These are phyloP conservation scores for Acronicta leporina DNA, from an alignment of 2,888 invertebrate species.

Conservation along the genomic window DNA sequence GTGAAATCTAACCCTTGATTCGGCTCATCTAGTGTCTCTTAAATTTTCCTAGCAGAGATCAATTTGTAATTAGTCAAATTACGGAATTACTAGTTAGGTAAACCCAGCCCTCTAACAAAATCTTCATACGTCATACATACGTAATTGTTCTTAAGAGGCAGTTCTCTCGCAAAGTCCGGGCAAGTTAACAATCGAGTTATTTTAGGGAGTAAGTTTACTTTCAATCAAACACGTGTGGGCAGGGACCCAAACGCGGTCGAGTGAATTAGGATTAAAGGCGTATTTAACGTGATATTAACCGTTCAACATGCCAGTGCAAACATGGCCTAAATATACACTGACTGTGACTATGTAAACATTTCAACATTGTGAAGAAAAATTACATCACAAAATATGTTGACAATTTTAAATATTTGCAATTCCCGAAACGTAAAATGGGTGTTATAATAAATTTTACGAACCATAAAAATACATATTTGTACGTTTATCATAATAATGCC, in stretches of 20 bases:
- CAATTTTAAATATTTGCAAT: neutral
- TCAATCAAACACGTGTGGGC: slow-evolving; percentile 39
- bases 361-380: slow-evolving; percentile 18
- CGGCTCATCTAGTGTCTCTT: too few relatives aligned
- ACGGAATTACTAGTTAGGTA: too few relatives aligned
- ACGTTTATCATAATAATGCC: neutral
- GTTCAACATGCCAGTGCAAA: slow-evolving; percentile 24
- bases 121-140: neutral
- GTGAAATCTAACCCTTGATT: too few relatives aligned
- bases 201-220: slow-evolving; percentile 42
- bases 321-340: slow-evolving; percentile 35
- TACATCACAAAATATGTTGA: slow-evolving; percentile 3
- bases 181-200: slow-evolving; percentile 45
- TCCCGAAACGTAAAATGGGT: neutral
- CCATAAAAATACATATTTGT: neutral
- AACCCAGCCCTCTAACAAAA: neutral
- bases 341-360: slow-evolving; percentile 18
- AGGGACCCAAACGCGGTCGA: slow-evolving; percentile 22
- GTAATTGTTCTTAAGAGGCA: slow-evolving; percentile 20
- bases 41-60: too few relatives aligned
- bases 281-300: slow-evolving; percentile 36
- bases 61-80: too few relatives aligned
- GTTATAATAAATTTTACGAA: neutral
- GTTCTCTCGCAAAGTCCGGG: slow-evolving; percentile 4
- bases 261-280: slow-evolving; percentile 32